Evolutionary conservation across 2,797 vertebrate species (phyloP), one percentile per base, ranked within the genome.

Genomic region (Cirrhinus molitorella): DNA sequence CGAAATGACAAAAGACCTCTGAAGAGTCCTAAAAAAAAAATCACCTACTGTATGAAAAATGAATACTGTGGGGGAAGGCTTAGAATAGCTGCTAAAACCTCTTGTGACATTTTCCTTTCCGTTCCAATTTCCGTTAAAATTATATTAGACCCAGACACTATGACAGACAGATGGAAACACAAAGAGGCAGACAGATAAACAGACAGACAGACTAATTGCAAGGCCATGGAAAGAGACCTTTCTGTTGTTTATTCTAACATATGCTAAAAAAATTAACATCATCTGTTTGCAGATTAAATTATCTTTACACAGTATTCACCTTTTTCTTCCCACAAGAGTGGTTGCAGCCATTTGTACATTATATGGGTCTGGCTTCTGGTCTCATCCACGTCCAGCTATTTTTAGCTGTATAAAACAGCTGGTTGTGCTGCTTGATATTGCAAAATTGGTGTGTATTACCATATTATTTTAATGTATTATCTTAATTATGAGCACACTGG

Each of bases 61-160:
- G 45, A 81, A 40, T 77, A 68, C 23, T 79, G 59, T 80, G 13
- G 47, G 63, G 81, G 65, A 51, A 76, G 49, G 78, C 80, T 83
- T 87, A 76, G 85, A 87, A 85, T 87, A 87, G 85, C 78, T 61
- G 70, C 68, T 75, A 85, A 86, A 81, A 79, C 37, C 79, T 77
- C 75, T 85, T 67, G 66, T 83, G 83, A 83, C 81, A 81, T 61
- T 72, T 65, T 85, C 51, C 74, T 83, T 83, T 83, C 73, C 31
- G 17, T 79, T 81, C 78, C 82, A 87, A 88, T 88, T 88, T 88
- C 81, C 74, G 31, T 61, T 81, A 57, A 75, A 80, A 80, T 85
- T 71, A 70, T 75, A 74, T 85, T 81, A 45, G 49, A 28, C 43
- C n/a, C 57, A 83, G 53, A 74, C 67, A 23, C 55, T 21, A 37